Conservation (phyloP, 2,888 invertebrate species). For the Aspidiotus destructor region DNA sequence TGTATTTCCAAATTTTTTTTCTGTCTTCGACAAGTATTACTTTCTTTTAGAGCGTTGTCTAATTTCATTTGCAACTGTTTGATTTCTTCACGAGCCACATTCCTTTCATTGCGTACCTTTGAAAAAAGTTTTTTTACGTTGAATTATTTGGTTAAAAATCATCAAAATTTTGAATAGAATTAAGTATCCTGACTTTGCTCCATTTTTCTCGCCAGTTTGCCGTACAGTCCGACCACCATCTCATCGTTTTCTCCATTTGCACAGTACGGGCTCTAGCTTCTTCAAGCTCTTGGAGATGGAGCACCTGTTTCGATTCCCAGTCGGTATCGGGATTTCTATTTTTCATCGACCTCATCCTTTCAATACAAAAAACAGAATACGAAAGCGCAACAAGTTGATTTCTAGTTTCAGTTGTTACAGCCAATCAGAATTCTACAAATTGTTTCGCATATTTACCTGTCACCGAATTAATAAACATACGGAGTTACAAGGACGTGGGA, state of each 20-base stretch:
- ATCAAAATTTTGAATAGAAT: background rate
- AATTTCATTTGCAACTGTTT: constrained; percentile 71
- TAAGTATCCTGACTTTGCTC: constrained; percentile 57
- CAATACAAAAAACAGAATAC: background rate
- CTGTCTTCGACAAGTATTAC: constrained; percentile 62
- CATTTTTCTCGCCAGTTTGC: constrained; percentile 94
- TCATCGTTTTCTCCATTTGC: constrained; percentile 99
- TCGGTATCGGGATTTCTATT: constrained; percentile 49
- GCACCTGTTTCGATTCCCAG: constrained; percentile 68
- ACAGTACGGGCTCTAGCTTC: constrained; percentile 88
- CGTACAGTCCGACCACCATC: constrained; percentile 98
- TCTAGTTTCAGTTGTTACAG: too few relatives aligned
- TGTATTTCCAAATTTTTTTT: constrained; percentile 63
- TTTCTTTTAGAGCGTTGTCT: constrained; percentile 67
- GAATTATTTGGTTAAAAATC: background rate
- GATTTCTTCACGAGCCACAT: constrained; percentile 82
- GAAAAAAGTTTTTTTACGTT: background rate
- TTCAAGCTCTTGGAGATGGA: constrained; percentile 72
- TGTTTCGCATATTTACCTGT: too few relatives aligned
- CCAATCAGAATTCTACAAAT: too few relatives aligned
- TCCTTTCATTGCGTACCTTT: constrained; percentile 76
- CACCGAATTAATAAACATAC: too few relatives aligned
- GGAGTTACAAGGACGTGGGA: too few relatives aligned
- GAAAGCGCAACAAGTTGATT: too few relatives aligned
- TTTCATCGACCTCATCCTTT: constrained; percentile 10